These are phyloP conservation scores for Hydropotes inermis DNA, from an alignment of 2,113 vertebrate species.

Conservation along the genomic window DNA sequence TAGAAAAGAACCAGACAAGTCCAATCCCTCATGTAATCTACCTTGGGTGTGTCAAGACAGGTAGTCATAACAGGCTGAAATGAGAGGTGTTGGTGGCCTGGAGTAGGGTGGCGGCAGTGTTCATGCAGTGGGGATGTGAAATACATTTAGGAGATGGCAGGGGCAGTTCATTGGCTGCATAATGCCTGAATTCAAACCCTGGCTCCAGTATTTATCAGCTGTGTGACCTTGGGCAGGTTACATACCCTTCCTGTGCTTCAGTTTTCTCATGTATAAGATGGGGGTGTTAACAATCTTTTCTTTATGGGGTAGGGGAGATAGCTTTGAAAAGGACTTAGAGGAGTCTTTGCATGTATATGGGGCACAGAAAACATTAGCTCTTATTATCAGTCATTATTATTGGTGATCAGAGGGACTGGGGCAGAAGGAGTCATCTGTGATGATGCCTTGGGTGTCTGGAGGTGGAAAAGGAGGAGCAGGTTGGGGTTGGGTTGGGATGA, in stretches of 20 bases:
- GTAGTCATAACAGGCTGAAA: too few relatives aligned
- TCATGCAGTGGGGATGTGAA: neutral
- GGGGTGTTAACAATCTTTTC: neutral
- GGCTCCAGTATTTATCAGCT: neutral
- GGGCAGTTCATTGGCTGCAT: neutral
- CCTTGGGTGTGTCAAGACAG: neutral
- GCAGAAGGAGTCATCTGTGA: neutral
- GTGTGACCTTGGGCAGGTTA: neutral
- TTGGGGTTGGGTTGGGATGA: neutral
- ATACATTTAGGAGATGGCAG: neutral
- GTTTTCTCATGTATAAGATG: conserved; percentile 1
- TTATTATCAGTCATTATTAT: neutral
- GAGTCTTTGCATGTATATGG: neutral
- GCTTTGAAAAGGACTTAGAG: neutral
- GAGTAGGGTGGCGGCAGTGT: neutral
- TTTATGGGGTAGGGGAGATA: neutral
- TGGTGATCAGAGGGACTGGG: neutral
- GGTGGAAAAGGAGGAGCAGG: neutral
- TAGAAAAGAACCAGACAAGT: neutral
- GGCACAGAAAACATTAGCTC: neutral
- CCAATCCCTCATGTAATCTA: neutral
- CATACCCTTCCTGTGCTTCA: neutral
- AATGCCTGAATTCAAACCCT: neutral
- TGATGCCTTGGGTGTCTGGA: neutral
- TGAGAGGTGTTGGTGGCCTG: neutral